phyloP scores from a whole-genome alignment of 2,113 vertebrate genomes.

The Centrocercus urophasianus region DNA sequence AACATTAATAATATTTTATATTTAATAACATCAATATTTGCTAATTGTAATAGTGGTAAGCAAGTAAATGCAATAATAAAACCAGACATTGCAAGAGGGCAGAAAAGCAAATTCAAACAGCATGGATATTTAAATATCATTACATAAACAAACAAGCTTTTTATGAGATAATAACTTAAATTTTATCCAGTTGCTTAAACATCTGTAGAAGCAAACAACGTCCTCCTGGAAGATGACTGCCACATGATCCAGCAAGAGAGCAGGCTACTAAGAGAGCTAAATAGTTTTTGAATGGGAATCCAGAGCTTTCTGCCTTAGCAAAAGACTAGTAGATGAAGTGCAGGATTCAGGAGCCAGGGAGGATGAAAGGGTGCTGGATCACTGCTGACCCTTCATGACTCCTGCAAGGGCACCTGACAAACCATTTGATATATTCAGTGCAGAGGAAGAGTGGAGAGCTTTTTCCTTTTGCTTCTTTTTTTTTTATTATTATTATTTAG shows the following conservation, averaged over 20 bases:
- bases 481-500: not conserved
- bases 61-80: not conserved
- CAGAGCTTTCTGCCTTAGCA: not conserved
- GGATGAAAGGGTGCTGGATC: accelerated
- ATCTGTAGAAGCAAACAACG: not conserved
- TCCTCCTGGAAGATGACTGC: not conserved
- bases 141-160: not conserved
- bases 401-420: not conserved
- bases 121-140: not conserved
- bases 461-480: not conserved
- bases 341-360: not conserved
- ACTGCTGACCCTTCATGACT: not conserved
- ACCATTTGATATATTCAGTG: not conserved
- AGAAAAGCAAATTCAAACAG: not conserved
- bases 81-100: not conserved
- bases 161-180: not conserved
- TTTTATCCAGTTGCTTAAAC: not conserved
- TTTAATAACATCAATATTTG: not conserved
- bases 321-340: not conserved
- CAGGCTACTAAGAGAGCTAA: not conserved
- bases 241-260: not conserved
- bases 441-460: not conserved
- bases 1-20: not conserved
- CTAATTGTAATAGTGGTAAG: not conserved
- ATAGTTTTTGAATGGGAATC: not conserved